Base-by-base conservation (phyloP, 2,797 vertebrate genomes). In the Helarctos malayanus region DNA sequence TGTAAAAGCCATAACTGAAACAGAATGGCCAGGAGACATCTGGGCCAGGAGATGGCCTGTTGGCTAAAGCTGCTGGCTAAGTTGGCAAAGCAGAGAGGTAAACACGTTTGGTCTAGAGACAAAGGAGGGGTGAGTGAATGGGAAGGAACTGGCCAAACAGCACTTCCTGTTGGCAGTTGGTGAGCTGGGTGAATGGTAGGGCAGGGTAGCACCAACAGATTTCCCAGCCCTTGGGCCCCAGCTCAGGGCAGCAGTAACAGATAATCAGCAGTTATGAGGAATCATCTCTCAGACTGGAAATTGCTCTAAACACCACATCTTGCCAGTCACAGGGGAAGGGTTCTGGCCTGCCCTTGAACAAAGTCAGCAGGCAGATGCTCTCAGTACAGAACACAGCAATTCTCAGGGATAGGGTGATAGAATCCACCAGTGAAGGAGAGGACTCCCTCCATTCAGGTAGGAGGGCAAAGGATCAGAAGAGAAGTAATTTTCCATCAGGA, bases 21-120 rank as follows among this genome's bases (percentile, higher is more conserved):
- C 87, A 97, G 75, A 97, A 88, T 75, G 80, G 89, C 85, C 89
- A 86, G 81, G 81, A 96, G 85, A 91, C 54, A 15, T 35, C 83
- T 95, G 96, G 94, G 88, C 87, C 91, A 85, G 49, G 76, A 84
- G 35, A 94, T 47, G 87, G 71, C 94, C 97, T 98, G 96, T 85
- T n/a, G 79, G 95, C 1, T 54, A 96, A 98, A 97, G 94, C 0
- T 2, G 96, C 97, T 97, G 95, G 94, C 96, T 19, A 15, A 92
- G 97, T 97, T 97, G 95, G 97, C 95, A 97, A 98, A 97, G 87
- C 93, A 94, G 59, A 97, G 95, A 98, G 98, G 98, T 98, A 98
- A 98, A 97, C 25, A 97, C 32, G 94, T 94, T 79, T 96, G 96
- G 94, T 97, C 92, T 95, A 88, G 83, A 95, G 94, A 91, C 79